Conservation (phyloP, 1,140 invertebrate species). For the Zaprionus kolodkinae region DNA sequence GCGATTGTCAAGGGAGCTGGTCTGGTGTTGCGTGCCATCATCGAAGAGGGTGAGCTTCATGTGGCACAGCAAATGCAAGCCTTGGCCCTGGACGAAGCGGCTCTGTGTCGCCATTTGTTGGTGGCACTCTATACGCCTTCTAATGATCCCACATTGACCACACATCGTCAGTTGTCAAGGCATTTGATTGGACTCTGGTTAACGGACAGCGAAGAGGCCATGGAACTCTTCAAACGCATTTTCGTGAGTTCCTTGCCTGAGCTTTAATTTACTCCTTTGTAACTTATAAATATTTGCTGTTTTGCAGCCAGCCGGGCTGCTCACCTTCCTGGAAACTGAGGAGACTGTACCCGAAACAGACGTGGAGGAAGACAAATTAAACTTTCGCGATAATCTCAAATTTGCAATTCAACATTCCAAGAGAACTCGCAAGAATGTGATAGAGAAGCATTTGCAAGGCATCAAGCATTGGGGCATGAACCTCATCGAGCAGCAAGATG, state of each 20-base stretch:
- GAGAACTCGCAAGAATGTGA: conserved; percentile 87
- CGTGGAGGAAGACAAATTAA: conserved; percentile 90
- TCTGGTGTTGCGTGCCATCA: conserved; percentile 97
- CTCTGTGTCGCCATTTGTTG: conserved; percentile 95
- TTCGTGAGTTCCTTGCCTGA: conserved; percentile 88
- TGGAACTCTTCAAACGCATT: conserved; percentile 94
- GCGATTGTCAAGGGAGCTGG: conserved; percentile 99
- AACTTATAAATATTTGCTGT: background rate
- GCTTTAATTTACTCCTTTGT: conserved; percentile 1
- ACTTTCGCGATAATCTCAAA: conserved; percentile 97
- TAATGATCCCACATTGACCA: conserved; percentile 90
- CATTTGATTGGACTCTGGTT: conserved; percentile 99
- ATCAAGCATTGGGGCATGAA: conserved; percentile 84
- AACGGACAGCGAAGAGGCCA: conserved; percentile 96
- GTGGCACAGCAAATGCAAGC: conserved; percentile 98
- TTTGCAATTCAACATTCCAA: conserved; percentile 93
- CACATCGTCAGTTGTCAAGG: conserved; percentile 95
- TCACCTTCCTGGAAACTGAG: conserved; percentile 95
- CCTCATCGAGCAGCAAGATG: conserved; percentile 81
- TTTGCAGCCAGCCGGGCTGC: conserved; percentile 91
- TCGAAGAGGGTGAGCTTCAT: conserved; percentile 97
- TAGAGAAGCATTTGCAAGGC: conserved; percentile 90
- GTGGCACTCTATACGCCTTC: conserved; percentile 94
- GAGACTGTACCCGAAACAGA: conserved; percentile 92
- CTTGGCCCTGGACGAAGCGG: conserved; percentile 98